These are phyloP conservation scores for Sialia sialis DNA, from an alignment of 2,113 vertebrate genomes.

Conservation along the genomic window DNA sequence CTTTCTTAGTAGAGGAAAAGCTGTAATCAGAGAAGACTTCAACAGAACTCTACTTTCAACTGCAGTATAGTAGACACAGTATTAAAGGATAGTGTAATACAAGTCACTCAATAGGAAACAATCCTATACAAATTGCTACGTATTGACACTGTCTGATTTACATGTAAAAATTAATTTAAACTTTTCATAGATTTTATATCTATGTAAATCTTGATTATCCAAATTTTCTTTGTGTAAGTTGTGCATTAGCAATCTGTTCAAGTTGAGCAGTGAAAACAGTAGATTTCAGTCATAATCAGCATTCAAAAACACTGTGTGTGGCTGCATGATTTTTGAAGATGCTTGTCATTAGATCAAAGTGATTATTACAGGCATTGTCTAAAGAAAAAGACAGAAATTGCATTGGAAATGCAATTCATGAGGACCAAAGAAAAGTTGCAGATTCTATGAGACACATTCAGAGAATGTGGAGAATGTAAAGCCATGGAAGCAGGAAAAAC, in stretches of 20 bases:
- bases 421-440: not conserved
- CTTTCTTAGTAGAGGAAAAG: not conserved
- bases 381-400: not conserved
- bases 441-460: not conserved
- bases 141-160: not conserved
- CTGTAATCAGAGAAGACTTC: not conserved
- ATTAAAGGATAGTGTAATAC: not conserved
- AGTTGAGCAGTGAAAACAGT: not conserved
- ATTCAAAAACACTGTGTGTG: not conserved
- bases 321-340: not conserved
- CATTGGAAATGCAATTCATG: not conserved
- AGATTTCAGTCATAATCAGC: not conserved
- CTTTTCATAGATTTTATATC: not conserved
- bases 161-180: not conserved
- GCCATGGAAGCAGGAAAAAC: not conserved
- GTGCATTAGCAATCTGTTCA: not conserved
- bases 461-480: not conserved
- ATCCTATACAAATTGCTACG: not conserved
- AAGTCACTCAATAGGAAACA: not conserved
- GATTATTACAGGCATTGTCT: not conserved
- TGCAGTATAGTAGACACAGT: not conserved
- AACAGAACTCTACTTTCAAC: not conserved
- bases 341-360: not conserved
- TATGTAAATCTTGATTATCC: not conserved
- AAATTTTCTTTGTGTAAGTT: not conserved